These are phyloP conservation scores for Caenorhabditis doughertyi DNA, from an alignment of 2,888 invertebrate species.

Conservation along the genomic window DNA sequence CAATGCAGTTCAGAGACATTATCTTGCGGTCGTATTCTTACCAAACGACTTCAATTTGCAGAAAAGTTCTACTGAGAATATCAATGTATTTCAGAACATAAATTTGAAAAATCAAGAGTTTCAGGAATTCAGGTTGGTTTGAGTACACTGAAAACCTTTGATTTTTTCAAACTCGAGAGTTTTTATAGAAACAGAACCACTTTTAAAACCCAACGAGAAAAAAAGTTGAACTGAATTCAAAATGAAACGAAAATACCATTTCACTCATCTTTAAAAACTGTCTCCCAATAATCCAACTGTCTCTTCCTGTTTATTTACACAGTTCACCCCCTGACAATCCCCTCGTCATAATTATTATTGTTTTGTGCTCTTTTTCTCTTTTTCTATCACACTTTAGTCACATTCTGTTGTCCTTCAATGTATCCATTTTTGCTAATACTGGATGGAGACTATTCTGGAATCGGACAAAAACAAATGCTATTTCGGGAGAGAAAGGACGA, in stretches of 20 bases:
- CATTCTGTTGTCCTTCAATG: conserved; percentile 15
- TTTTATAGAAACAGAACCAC: no score
- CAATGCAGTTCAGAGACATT: no score
- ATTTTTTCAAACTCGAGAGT: no score
- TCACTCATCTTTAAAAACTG: not conserved
- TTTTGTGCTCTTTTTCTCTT: conserved; percentile 18
- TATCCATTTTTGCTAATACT: conserved; percentile 15
- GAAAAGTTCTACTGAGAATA: no score
- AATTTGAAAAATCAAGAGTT: no score
- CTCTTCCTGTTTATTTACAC: conserved; percentile 34
- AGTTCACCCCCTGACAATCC: conserved; percentile 11
- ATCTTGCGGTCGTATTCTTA: no score
- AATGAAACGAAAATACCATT: not conserved
- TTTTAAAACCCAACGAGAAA: not conserved
- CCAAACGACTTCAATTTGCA: no score
- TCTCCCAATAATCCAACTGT: not conserved
- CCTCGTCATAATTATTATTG: conserved; percentile 27
- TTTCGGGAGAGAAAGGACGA: not conserved
- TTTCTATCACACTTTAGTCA: not conserved
- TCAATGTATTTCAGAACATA: no score
- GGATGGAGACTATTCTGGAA: conserved; percentile 16
- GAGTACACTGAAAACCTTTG: no score
- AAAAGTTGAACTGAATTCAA: not conserved
- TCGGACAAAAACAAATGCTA: conserved; percentile 1
- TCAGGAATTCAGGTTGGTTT: no score